Percentiles rank a stretch among this genome's conserved stretches.
These are phyloP conservation scores for Elgonia sp. DNA, from an alignment of 2,888 invertebrate genomes.

Conservation along the genomic window DNA sequence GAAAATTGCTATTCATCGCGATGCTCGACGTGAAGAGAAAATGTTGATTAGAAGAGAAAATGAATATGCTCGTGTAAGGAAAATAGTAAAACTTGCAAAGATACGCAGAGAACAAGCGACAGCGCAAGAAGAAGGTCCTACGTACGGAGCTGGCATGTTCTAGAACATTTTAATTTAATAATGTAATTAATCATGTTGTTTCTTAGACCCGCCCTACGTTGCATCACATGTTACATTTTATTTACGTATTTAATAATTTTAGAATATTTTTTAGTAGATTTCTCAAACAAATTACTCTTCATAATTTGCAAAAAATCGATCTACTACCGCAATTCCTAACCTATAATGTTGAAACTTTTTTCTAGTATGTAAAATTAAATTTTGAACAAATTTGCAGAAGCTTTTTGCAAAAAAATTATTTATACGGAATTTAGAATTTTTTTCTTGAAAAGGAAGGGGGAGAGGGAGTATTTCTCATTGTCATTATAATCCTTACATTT, in stretches of 20 bases:
- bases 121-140: background rate
- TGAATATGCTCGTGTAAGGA: slow-evolving; percentile 16
- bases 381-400: slow-evolving; percentile 1
- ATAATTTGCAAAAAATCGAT: slow-evolving; percentile 9
- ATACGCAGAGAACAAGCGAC: slow-evolving; percentile 29
- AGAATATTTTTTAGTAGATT: too few species aligned
- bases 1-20: slow-evolving; percentile 5
- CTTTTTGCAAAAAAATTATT: slow-evolving; percentile 8
- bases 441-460: background rate
- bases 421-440: slow-evolving; percentile 6
- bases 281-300: background rate
- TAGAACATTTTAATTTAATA: background rate
- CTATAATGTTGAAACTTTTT: slow-evolving; percentile 3
- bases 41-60: slow-evolving; percentile 22
- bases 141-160: background rate
- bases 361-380: slow-evolving; percentile 21
- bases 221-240: too few species aligned
- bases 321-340: slow-evolving; percentile 5
- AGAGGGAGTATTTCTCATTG: too few species aligned
- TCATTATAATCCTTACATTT: too few species aligned
- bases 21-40: slow-evolving; percentile 13
- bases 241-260: too few species aligned
- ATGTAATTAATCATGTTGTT: too few species aligned
- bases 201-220: too few species aligned
- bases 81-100: slow-evolving; percentile 30